Evolutionary conservation across 1,140 invertebrate species (phyloP).

Genomic region (Drosophila navojoa): DNA sequence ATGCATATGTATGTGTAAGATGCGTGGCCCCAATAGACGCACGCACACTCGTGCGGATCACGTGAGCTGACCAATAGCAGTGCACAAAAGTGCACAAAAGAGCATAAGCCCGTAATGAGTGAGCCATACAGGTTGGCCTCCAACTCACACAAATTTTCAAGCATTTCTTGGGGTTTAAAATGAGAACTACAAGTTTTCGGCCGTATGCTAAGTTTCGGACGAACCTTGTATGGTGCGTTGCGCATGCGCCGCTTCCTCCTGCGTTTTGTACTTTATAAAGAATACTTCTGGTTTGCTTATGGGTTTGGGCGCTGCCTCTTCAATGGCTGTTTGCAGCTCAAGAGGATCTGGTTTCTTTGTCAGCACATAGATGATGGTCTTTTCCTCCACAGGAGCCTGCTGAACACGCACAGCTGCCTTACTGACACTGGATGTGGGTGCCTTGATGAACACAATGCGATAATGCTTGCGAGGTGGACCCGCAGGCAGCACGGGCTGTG

Average conservation of each 20-base stretch:
- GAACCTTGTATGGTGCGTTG: conserved; percentile 83
- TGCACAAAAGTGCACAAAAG: no score
- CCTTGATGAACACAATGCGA: conserved; percentile 94
- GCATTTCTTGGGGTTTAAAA: not conserved
- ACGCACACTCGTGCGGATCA: no score
- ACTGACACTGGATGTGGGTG: conserved; percentile 88
- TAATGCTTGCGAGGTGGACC: conserved; percentile 90
- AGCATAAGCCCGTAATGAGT: not conserved
- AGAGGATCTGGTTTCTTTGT: conserved; percentile 90
- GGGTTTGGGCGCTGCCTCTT: conserved; percentile 85
- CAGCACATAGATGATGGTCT: conserved; percentile 93
- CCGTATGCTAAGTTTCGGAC: conserved; percentile 25
- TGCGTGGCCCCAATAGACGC: not conserved
- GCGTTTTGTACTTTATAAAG: conserved; percentile 90
- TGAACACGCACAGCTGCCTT: conserved; percentile 86
- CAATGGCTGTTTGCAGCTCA: conserved; percentile 85
- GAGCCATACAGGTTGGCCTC: conserved; percentile 31
- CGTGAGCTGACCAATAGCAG: no score
- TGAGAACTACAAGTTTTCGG: conserved; percentile 21
- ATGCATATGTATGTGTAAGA: not conserved
- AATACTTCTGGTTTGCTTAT: conserved; percentile 91
- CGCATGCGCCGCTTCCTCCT: conserved; percentile 85
- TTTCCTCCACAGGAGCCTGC: conserved; percentile 90
- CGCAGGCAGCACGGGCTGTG: conserved; percentile 44
- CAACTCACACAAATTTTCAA: conserved; percentile 2